Evolutionary conservation across 2,113 vertebrate species (phyloP).

Genomic region (Laticauda laticaudata): DNA sequence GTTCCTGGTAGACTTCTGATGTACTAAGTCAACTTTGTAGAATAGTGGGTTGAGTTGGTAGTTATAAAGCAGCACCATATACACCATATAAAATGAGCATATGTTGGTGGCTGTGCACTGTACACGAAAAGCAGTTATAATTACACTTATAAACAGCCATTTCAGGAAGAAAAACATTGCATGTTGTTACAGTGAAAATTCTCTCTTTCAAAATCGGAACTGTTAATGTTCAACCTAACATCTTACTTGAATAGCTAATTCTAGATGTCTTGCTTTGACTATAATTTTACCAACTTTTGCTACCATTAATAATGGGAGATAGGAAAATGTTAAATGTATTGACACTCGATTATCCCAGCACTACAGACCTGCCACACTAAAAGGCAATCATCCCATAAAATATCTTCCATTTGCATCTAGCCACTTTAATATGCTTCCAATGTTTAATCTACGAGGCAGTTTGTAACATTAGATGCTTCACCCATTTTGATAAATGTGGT

Average conservation of each 20-base stretch:
- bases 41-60: background rate
- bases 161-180: slow-evolving; percentile 18
- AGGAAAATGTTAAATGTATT: background rate
- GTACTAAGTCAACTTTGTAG: background rate
- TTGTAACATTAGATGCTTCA: background rate
- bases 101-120: background rate
- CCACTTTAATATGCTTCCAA: background rate
- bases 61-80: background rate
- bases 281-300: background rate
- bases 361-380: background rate
- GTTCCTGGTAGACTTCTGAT: background rate
- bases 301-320: background rate
- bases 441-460: too few relatives aligned
- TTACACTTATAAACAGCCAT: background rate
- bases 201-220: background rate
- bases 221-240: background rate
- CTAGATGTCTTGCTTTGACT: background rate
- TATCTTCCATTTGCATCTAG: background rate
- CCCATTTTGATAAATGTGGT: too few relatives aligned
- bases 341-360: background rate
- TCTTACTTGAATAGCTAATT: background rate
- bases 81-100: background rate
- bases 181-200: background rate
- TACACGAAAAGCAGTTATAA: background rate
- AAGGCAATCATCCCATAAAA: background rate